These are phyloP conservation scores for Nothobranchius kuhntae DNA, from an alignment of 2,113 vertebrate species.

Conservation along the genomic window DNA sequence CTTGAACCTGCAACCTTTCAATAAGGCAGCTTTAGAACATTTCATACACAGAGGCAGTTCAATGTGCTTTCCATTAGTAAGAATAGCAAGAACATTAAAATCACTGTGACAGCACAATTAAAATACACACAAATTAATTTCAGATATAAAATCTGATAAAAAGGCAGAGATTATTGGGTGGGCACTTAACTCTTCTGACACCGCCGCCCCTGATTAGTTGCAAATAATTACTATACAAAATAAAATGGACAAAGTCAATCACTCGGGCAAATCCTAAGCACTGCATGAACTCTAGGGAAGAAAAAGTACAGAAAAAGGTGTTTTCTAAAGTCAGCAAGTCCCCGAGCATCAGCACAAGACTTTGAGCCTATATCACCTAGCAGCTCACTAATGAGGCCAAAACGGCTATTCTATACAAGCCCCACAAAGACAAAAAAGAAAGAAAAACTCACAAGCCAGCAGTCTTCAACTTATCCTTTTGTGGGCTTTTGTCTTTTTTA, in stretches of 20 bases:
- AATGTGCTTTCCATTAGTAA: no score
- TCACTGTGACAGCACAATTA: no score
- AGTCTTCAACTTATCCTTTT: constrained; percentile 57
- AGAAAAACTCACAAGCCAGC: constrained; percentile 55
- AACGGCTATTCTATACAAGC: constrained; percentile 41
- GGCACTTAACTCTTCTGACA: no score
- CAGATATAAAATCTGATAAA: no score
- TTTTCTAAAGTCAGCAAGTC: constrained; percentile 75
- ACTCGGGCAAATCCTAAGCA: constrained; percentile 45
- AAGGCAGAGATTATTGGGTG: no score
- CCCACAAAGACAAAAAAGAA: constrained; percentile 31
- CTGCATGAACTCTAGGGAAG: constrained; percentile 43
- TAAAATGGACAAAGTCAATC: constrained; percentile 60
- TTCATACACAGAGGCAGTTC: no score
- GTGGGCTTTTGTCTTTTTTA: constrained; percentile 6
- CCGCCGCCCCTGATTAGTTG: constrained; percentile 41
- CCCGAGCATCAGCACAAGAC: constrained; percentile 46
- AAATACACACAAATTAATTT: no score
- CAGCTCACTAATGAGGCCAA: constrained; percentile 74
- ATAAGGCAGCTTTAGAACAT: no score
- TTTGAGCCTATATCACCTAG: constrained; percentile 50
- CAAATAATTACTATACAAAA: constrained; percentile 27
- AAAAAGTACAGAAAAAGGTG: constrained; percentile 41
- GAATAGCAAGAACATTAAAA: no score
- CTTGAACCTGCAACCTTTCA: no score